phyloP scores from a whole-genome alignment of 2,888 invertebrate genomes.

The Andrena trimmerana region DNA sequence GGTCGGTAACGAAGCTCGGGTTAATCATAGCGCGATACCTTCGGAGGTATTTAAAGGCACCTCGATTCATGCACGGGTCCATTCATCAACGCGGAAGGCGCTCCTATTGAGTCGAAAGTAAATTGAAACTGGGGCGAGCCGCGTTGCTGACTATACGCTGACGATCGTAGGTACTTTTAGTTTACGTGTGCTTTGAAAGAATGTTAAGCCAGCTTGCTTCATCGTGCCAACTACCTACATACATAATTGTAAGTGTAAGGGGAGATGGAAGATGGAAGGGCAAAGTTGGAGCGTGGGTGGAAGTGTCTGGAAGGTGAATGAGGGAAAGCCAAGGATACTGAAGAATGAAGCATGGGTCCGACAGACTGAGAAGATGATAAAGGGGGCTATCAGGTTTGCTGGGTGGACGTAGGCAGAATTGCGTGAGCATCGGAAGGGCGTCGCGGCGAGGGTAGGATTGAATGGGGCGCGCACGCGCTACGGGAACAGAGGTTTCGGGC shows the following conservation, averaged over 20 bases:
- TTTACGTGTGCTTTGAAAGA: neutral
- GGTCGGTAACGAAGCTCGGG: neutral
- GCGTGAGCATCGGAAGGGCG: slow-evolving; percentile 45
- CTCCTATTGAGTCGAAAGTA: slow-evolving; percentile 32
- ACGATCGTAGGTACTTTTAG: neutral
- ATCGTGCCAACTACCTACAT: no score
- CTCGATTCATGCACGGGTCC: slow-evolving; percentile 16
- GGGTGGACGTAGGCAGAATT: slow-evolving; percentile 42
- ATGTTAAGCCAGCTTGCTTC: no score
- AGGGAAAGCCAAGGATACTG: neutral
- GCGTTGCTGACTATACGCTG: neutral
- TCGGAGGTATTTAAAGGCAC: neutral
- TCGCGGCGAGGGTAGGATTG: slow-evolving; percentile 65
- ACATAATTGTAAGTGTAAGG: no score
- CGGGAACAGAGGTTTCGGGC: slow-evolving; percentile 78
- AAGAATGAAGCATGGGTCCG: neutral
- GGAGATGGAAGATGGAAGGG: no score
- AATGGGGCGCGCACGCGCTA: slow-evolving; percentile 75
- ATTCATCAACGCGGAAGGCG: slow-evolving; percentile 35
- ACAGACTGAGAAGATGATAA: neutral
- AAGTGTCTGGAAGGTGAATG: no score
- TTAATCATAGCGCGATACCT: slow-evolving; percentile 21
- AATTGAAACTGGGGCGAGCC: slow-evolving; percentile 41
- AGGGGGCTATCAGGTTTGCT: slow-evolving; percentile 1
- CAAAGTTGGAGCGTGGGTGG: no score